These are phyloP conservation scores for Lagocephalus sceleratus DNA, from an alignment of 2,797 vertebrate species.

Conservation along the genomic window DNA sequence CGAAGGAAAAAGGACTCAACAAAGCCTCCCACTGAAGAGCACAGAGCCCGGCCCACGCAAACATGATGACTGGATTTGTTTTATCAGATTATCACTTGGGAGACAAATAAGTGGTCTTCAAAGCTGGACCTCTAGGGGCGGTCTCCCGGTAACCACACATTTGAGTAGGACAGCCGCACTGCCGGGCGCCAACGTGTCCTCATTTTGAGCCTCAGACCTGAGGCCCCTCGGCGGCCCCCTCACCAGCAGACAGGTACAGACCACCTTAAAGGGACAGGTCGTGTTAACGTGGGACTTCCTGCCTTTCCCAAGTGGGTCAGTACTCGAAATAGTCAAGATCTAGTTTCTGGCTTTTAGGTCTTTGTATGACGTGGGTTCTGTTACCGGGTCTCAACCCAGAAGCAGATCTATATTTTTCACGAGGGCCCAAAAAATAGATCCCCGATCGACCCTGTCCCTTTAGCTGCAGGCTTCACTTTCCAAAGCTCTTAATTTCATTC, in stretches of 20 bases:
- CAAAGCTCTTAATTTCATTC: too few species aligned
- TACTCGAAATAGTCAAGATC: constrained; percentile 5
- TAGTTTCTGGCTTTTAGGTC: constrained; percentile 12
- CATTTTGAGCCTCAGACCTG: constrained; percentile 79
- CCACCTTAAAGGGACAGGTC: constrained; percentile 77
- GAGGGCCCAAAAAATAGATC: too few species aligned
- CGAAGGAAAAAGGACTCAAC: constrained; percentile 9
- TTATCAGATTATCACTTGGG: neutral
- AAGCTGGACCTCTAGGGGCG: constrained; percentile 78
- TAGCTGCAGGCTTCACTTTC: too few species aligned
- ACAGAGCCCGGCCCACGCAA: constrained; percentile 13
- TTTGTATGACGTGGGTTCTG: constrained; percentile 10
- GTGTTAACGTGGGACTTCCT: neutral
- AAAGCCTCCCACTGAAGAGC: constrained; percentile 22
- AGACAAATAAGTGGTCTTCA: neutral
- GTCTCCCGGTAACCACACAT: constrained; percentile 82
- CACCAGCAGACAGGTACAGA: constrained; percentile 83
- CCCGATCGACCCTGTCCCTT: too few species aligned
- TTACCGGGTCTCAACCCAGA: constrained; percentile 4
- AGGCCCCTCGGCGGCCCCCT: constrained; percentile 80
- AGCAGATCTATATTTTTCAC: neutral
- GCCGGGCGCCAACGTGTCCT: constrained; percentile 61
- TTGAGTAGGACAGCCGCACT: constrained; percentile 78
- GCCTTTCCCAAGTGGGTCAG: constrained; percentile 18
- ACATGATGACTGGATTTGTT: constrained; percentile 7